A percentile compares a stretch with the other conserved stretches of the same genome.
phyloP scores from a whole-genome alignment of 2,888 invertebrate genomes.

The Lasioglossum leucozonium region DNA sequence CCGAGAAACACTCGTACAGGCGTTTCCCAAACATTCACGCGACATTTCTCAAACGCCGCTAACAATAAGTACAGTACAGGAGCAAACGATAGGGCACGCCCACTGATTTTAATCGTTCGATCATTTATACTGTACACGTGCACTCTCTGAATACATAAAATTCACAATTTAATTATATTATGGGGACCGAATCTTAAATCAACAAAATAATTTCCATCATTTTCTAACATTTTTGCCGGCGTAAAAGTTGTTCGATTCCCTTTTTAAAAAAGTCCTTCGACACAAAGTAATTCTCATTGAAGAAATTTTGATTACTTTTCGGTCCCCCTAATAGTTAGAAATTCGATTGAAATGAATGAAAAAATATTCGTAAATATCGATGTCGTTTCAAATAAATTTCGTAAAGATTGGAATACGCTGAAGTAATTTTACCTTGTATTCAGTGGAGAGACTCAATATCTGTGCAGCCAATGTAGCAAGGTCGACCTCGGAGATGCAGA shows the following conservation, averaged over 20 bases:
- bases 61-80: neutral
- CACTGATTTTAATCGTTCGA: no score
- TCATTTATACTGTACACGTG: no score
- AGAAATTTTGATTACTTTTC: no score
- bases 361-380: neutral
- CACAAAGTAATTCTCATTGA: no score
- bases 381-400: neutral
- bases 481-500: neutral
- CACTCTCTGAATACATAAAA: neutral
- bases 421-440: neutral
- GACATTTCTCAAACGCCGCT: neutral
- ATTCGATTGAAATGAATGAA: no score
- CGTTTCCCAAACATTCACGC: neutral
- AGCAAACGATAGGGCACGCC: no score
- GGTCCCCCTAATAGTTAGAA: no score
- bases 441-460: neutral
- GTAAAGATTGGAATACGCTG: neutral
- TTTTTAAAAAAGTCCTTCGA: no score
- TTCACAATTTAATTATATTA: neutral
- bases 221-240: no score
- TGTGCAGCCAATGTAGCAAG: neutral
- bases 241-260: no score
- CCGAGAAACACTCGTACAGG: neutral
- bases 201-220: no score
- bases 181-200: no score